A percentile compares a stretch with the other conserved stretches of the same genome.
Conservation (phyloP, 2,888 invertebrate species). For the Monoplex corrugatus region DNA sequence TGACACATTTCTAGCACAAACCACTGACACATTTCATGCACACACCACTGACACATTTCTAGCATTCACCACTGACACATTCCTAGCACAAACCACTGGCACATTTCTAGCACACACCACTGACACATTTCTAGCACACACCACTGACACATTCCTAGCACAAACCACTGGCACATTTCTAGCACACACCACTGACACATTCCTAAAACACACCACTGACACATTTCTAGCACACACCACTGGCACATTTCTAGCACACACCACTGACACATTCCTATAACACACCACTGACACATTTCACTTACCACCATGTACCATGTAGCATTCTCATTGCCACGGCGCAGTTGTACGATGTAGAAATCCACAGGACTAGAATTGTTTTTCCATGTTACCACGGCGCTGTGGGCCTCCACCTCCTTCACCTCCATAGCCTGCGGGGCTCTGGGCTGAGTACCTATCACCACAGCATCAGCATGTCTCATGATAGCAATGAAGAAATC, state of each 20-base stretch:
- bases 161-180: background rate
- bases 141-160: background rate
- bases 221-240: background rate
- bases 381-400: background rate
- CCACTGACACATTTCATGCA: too few species aligned
- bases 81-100: background rate
- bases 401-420: background rate
- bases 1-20: too few species aligned
- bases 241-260: background rate
- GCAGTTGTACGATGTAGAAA: slow-evolving; percentile 24
- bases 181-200: too few species aligned
- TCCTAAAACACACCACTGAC: too few species aligned
- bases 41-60: background rate
- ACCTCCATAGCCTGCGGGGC: background rate
- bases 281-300: background rate
- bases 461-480: too few species aligned
- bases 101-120: background rate
- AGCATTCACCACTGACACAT: background rate
- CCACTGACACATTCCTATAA: background rate
- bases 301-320: slow-evolving; percentile 13
- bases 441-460: background rate
- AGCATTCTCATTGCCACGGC: slow-evolving; percentile 19
- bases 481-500: too few species aligned
- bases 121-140: background rate
- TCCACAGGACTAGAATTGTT: background rate